A percentile compares a stretch with the other conserved stretches of the same genome.
These are phyloP conservation scores for Patella depressa DNA, from an alignment of 2,888 invertebrate species.

Conservation along the genomic window DNA sequence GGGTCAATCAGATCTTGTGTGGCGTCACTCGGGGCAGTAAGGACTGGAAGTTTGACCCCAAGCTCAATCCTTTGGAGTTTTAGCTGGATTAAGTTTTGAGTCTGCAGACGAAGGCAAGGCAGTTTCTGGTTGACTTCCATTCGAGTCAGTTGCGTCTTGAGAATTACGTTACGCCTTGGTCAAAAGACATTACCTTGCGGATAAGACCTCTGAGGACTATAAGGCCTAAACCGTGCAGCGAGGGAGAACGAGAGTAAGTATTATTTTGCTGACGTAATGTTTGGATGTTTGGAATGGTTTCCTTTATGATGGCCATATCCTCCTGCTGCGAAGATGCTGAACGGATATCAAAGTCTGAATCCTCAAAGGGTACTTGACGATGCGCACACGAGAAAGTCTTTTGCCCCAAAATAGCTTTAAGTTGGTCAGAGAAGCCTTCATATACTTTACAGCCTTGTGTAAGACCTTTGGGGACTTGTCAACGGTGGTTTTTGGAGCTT, in stretches of 20 bases:
- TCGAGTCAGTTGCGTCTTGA: too few species aligned
- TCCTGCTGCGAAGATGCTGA: too few species aligned
- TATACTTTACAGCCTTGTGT: too few species aligned
- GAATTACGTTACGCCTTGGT: not conserved
- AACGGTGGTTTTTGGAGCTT: not conserved
- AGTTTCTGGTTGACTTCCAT: too few species aligned
- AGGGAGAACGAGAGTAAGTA: too few species aligned
- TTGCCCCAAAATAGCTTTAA: too few species aligned
- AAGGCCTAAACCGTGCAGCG: not conserved
- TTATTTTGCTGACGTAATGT: not conserved
- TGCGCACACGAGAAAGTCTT: not conserved
- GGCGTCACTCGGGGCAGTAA: not conserved
- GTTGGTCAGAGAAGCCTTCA: too few species aligned
- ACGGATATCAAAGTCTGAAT: too few species aligned
- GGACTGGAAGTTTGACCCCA: not conserved
- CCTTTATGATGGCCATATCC: not conserved
- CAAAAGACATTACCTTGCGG: not conserved
- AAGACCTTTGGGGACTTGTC: not conserved
- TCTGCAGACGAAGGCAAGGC: too few species aligned
- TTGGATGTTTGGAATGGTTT: not conserved
- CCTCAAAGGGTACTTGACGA: not conserved
- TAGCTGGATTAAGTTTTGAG: too few species aligned
- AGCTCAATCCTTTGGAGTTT: not conserved
- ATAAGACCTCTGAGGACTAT: not conserved
- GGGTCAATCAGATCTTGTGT: not conserved